Base-by-base conservation (phyloP, 1,140 invertebrate genomes). In the Helicoverpa zea region DNA sequence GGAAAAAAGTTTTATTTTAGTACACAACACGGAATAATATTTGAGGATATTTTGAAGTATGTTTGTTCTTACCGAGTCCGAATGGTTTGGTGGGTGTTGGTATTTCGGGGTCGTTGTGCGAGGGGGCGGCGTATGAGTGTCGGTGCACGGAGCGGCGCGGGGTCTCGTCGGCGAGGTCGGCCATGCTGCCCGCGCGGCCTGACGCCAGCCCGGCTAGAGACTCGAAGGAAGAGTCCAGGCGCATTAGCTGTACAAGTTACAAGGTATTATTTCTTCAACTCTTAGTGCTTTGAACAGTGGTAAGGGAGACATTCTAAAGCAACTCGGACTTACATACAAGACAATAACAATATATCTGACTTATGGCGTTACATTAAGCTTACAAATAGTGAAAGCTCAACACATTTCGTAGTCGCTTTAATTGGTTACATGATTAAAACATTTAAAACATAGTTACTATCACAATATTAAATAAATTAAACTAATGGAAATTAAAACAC, bases 111-210 rank as follows among this genome's bases (percentile, higher is more conserved):
- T 96, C 95, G 81, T 82, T 83, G 72, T 92, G 90, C 61, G 90
- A 80, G 10, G 92, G 91, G 88, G 96, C 96, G 63, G 96, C 88
- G 87, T 94, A 94, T 86, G 95, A 94, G 88, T 96, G 91, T 13
- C 92, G 83, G 87, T 90, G 90, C 12, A 52, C 88, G 77, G 80
- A 10, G 63, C 90, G 93, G 30, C 88, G 90, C 80, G 83, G 94
- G 13, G 95, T 84, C 68, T 96, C 96, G 81, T 96, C 96, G 72
- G 97, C 98, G 2, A 98, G 94, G 95, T 98, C 98, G 35, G 97
- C 97, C 74, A 98, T 97, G 92, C 97, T 98, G 92, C 98, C 98
- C 54, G 98, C 98, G 16, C 97, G 96, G 18, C 96, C 96, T 61
- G 97, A 96, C 2, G 81, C 86, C 43, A 92, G 83, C 51, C 96